Evolutionary conservation across 2,888 invertebrate genomes (phyloP), one percentile per base, ranked within the genome.

Genomic region (Euzophera pinguis): DNA sequence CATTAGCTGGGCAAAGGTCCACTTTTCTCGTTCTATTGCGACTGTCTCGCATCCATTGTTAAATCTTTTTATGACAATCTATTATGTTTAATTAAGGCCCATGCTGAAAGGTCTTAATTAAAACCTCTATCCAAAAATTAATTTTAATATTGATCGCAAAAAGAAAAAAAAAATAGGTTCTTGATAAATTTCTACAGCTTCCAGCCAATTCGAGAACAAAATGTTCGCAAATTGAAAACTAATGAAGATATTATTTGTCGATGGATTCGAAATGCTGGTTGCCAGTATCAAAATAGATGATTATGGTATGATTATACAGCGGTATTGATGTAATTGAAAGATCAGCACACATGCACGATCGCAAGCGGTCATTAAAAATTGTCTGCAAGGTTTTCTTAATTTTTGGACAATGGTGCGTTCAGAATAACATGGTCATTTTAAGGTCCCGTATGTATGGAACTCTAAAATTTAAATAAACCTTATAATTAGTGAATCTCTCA

Each of bases 261-360:
- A 50, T 16, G 39, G 12, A n/a, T 16, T 22, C 12, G 12, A 35
- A 42, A 48, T 35, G 68, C 69, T 61, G 71, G 69, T 67, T 75
- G 69, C 70, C 69, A 65, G 62, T 42, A 29, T 68, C 73, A 71
- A 75, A 81, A 84, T 87, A 80, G 77, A 74, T 79, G 79, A 82
- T 83, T 84, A 81, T 75, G 66, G 73, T 72, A 73, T 82, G 85
- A 89, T 89, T 84, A 84, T 76, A 80, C 82, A 73, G 78, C 90
- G 87, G 87, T 39, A 39, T 39, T 61, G 57, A 56, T 53, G 53
- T 57, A 77, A 79, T 78, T 79, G 78, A 78, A 78, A 73, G 77
- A 71, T 61, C 64, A 63, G 69, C 70, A 65, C 62, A 62, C 59
- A 68, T 64, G 59, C 60, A 55, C 56, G 60, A 58, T 57, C 63